These are phyloP conservation scores for Aphelenchoides besseyi DNA, from an alignment of 1,140 invertebrate species.

Conservation along the genomic window DNA sequence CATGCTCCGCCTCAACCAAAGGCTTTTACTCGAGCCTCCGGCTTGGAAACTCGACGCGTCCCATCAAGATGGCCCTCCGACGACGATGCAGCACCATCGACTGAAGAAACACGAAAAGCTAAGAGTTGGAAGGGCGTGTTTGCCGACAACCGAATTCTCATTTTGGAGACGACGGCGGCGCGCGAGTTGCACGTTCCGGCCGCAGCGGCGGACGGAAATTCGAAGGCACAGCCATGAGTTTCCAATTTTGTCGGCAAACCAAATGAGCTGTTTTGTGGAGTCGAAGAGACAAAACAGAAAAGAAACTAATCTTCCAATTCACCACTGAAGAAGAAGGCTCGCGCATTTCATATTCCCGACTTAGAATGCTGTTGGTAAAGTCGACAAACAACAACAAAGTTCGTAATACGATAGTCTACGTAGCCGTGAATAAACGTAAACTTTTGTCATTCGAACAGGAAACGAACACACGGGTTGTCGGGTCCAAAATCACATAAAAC, in stretches of 20 bases:
- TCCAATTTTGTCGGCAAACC: background rate
- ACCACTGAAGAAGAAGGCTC: too few species aligned
- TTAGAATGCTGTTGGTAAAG: too few species aligned
- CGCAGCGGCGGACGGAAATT: background rate
- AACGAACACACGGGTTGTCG: too few species aligned
- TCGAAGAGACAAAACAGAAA: too few species aligned
- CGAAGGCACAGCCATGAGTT: background rate
- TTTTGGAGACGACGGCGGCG: background rate
- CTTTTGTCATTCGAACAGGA: too few species aligned
- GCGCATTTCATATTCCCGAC: too few species aligned
- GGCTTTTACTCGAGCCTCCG: background rate
- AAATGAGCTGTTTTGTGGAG: background rate
- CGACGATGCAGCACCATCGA: background rate
- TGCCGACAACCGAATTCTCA: slow-evolving; percentile 3
- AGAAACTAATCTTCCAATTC: too few species aligned
- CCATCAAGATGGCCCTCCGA: background rate
- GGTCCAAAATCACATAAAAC: too few species aligned
- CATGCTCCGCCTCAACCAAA: background rate
- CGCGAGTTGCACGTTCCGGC: background rate
- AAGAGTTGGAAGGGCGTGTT: background rate
- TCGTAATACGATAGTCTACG: too few species aligned
- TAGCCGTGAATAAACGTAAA: too few species aligned
- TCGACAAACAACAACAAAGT: too few species aligned
- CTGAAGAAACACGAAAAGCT: background rate
- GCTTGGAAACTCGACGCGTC: slow-evolving; percentile 1